Evolutionary conservation across 2,113 vertebrate species (phyloP).

Genomic region (Takifugu flavidus): DNA sequence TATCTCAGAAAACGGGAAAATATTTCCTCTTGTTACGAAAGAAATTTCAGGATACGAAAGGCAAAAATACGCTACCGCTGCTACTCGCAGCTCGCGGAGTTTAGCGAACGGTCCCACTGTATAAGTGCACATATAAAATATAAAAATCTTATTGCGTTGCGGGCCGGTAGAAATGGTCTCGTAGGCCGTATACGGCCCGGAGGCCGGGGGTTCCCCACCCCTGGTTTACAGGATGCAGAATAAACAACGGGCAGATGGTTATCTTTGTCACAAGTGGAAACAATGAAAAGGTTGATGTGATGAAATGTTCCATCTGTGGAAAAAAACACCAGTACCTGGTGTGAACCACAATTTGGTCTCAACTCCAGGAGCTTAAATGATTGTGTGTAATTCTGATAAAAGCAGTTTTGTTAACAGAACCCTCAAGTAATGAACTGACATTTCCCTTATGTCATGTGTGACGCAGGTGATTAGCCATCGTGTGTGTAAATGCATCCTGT

Average conservation of each 20-base stretch:
- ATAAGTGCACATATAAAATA: too few relatives aligned
- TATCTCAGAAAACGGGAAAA: too few relatives aligned
- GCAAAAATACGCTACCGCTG: too few relatives aligned
- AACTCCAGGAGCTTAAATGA: conserved; percentile 41
- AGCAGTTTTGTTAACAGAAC: conserved; percentile 68
- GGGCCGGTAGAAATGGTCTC: too few relatives aligned
- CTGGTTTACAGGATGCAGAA: conserved; percentile 10
- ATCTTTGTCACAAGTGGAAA: conserved; percentile 47
- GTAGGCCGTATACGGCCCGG: too few relatives aligned
- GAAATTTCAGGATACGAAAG: too few relatives aligned
- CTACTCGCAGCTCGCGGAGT: too few relatives aligned
- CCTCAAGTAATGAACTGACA: conserved; percentile 68
- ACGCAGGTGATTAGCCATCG: conserved; percentile 29
- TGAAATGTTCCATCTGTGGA: conserved; percentile 61
- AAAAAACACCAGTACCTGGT: conserved; percentile 45
- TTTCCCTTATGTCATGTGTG: conserved; percentile 59
- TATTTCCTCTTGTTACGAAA: too few relatives aligned
- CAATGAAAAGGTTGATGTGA: conserved; percentile 46
- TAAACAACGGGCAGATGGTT: conserved; percentile 26
- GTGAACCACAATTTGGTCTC: conserved; percentile 50
- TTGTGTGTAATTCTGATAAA: conserved; percentile 9
- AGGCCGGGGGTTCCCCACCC: too few relatives aligned
- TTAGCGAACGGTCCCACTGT: too few relatives aligned
- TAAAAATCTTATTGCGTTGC: too few relatives aligned
- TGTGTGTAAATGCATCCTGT: not conserved